Percentiles rank a stretch among this genome's conserved stretches.
phyloP scores from a whole-genome alignment of 2,888 invertebrate species.

The Globia sparganii region DNA sequence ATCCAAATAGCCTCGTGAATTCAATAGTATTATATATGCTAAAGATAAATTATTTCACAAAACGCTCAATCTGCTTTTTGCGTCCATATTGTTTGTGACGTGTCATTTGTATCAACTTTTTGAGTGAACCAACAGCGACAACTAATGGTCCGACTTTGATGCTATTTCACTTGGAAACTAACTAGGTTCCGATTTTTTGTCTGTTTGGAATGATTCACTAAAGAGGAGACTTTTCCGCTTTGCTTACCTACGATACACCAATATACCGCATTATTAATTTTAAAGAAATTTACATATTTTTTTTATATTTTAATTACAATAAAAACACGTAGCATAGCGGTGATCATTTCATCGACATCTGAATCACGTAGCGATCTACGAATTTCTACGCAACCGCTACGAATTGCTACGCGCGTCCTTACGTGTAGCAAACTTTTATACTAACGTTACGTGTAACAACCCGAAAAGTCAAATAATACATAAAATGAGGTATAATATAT shows the following conservation, averaged over 20 bases:
- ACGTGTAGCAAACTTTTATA: neutral
- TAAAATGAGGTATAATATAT: too few relatives aligned
- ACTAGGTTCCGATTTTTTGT: neutral
- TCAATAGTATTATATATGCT: neutral
- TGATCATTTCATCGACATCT: neutral
- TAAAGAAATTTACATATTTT: too few relatives aligned
- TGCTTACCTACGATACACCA: neutral
- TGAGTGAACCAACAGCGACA: neutral
- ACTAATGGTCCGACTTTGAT: neutral
- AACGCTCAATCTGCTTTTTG: neutral
- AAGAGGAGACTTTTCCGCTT: neutral
- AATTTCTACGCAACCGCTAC: constrained; percentile 19
- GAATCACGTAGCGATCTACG: constrained; percentile 4
- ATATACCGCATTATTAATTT: neutral
- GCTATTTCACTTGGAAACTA: neutral
- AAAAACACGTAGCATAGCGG: neutral
- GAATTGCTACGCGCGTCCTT: neutral
- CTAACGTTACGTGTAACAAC: too few relatives aligned
- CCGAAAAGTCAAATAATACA: too few relatives aligned
- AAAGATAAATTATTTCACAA: neutral
- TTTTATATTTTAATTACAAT: too few relatives aligned
- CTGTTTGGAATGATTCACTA: neutral
- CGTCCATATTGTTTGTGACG: neutral
- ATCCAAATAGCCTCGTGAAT: neutral
- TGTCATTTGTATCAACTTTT: neutral